A percentile compares a stretch with the other conserved stretches of the same genome.
These are phyloP conservation scores for Petroica traversi DNA, from an alignment of 2,113 vertebrate genomes.

Conservation along the genomic window DNA sequence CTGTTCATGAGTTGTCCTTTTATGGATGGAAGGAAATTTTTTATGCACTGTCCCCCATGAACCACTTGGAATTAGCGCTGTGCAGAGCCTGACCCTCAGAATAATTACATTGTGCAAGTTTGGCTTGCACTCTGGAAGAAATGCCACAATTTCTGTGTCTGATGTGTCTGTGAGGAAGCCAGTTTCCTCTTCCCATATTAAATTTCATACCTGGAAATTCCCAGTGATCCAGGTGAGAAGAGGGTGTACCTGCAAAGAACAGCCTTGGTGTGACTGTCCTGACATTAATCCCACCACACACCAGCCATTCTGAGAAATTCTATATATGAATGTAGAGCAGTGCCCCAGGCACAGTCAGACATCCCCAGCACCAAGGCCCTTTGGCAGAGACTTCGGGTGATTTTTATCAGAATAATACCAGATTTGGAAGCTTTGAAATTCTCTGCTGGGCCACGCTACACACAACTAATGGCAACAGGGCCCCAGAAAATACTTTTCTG, in stretches of 20 bases:
- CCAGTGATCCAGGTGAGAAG: neutral
- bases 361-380: neutral
- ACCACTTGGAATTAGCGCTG: neutral
- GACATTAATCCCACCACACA: neutral
- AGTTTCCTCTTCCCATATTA: neutral
- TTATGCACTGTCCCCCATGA: neutral
- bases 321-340: fast-evolving
- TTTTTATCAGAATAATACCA: neutral
- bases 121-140: neutral
- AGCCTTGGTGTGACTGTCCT: neutral
- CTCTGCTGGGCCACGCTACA: neutral
- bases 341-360: neutral
- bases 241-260: neutral
- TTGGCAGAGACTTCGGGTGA: neutral
- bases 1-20: neutral
- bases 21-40: neutral
- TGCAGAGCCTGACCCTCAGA: neutral
- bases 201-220: neutral
- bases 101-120: neutral
- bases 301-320: neutral
- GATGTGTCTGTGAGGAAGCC: neutral
- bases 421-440: neutral
- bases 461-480: neutral
- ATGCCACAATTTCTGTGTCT: neutral
- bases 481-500: neutral